Base-by-base conservation (phyloP, 2,113 vertebrate genomes). In the Phodopus roborovskii region DNA sequence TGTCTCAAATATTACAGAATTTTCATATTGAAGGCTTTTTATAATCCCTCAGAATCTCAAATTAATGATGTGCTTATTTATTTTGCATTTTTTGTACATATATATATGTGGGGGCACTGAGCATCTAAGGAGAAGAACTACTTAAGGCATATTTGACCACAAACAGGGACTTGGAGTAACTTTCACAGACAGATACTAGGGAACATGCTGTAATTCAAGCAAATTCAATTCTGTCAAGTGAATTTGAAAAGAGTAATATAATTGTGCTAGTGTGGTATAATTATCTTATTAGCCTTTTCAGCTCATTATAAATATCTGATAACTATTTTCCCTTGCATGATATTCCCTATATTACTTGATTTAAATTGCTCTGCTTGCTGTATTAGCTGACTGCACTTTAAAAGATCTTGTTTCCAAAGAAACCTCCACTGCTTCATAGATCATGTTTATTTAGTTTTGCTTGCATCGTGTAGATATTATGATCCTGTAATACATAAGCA, bases 261-360 rank as follows among this genome's bases (percentile, higher is more conserved):
- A 98, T 98, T 98, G 98, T 98, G 97, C 96, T 98, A 98, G 98
- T 98, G 94, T 97, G 98, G 97, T 96, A 30, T 97, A 98, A 97
- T 98, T 98, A 94, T 88, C 20, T 97, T 98, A 98, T 97, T 98
- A 96, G 98, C 95, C 88, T 98, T 98, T 97, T 98, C 95, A 96
- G 90, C 97, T 98, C 94, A 97, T 98, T 98, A 97, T 98, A 98
- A 98, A 96, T 97, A 98, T 97, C 97, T 98, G 95, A 95, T 96
- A 91, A 77, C 98, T 98, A 97, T 98, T 98, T 98, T 98, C 90
- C 85, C 92, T 98, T 95, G 96, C 96, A 97, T 98, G 98, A 98
- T 98, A 98, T 88, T 98, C 89, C 88, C 97, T 97, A 97, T 68
- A 64, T 98, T 98, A 98, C 98, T 97, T 97, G 86, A 96, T 97